A percentile compares a stretch with the other conserved stretches of the same genome.
Evolutionary conservation across 1,140 invertebrate species (phyloP).

Genomic region (Cyclina sinensis): DNA sequence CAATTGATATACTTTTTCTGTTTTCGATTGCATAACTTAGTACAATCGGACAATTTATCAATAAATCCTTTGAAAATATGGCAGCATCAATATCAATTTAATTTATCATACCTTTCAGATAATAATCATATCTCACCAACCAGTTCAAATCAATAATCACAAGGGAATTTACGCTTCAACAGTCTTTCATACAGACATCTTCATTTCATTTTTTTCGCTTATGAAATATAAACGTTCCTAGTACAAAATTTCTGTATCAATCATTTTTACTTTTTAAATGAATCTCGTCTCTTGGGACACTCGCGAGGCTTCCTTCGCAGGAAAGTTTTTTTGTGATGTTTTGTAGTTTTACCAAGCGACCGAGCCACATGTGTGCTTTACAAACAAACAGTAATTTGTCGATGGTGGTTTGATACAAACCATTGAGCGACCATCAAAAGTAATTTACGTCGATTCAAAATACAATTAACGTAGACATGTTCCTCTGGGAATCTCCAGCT

Average conservation of each 20-base stretch:
- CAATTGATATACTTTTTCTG: too few species aligned
- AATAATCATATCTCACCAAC: background rate
- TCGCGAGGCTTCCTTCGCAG: background rate
- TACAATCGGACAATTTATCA: too few species aligned
- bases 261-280: background rate
- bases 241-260: background rate
- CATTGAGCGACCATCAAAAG: conserved; percentile 44
- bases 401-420: conserved; percentile 22
- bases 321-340: background rate
- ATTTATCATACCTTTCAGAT: background rate
- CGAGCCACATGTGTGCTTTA: conserved; percentile 3
- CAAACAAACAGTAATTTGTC: conserved; percentile 28
- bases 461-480: conserved; percentile 41
- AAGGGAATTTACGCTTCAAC: background rate
- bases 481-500: conserved; percentile 32
- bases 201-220: background rate
- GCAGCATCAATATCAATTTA: background rate
- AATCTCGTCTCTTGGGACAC: conserved; percentile 15
- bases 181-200: background rate
- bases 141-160: conserved; percentile 17
- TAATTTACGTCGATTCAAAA: conserved; percentile 60
- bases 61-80: too few species aligned
- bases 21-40: too few species aligned
- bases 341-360: conserved; percentile 4
- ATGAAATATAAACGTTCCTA: background rate